phyloP scores from a whole-genome alignment of 1,140 invertebrate species.

The Tetraneura akinire region DNA sequence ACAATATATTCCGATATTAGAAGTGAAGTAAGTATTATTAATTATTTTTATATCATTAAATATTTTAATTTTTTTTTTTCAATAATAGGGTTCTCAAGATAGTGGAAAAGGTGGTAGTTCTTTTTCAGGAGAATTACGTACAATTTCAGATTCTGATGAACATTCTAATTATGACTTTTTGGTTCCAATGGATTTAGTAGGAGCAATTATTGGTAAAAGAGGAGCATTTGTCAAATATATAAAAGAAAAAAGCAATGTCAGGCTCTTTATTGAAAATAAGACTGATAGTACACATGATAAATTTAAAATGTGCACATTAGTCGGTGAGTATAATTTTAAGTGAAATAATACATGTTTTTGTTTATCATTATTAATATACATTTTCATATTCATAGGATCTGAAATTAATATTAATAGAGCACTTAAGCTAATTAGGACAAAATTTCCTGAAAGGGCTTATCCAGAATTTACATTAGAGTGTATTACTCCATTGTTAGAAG shows the following conservation, averaged over 20 bases:
- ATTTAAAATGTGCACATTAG: constrained; percentile 79
- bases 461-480: constrained; percentile 78
- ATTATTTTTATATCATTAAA: background rate
- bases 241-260: constrained; percentile 75
- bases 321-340: constrained; percentile 64
- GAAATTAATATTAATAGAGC: constrained; percentile 76
- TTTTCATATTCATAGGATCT: constrained; percentile 62
- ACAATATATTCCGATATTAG: constrained; percentile 45
- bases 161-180: constrained; percentile 63
- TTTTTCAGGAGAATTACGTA: constrained; percentile 18
- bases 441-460: constrained; percentile 78
- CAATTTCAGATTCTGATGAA: constrained; percentile 39
- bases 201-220: constrained; percentile 82
- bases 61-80: background rate
- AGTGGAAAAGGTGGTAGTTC: constrained; percentile 44
- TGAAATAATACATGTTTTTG: background rate
- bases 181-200: constrained; percentile 78
- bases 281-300: constrained; percentile 71
- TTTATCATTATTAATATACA: background rate
- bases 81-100: constrained; percentile 41
- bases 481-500: constrained; percentile 61
- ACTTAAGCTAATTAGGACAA: constrained; percentile 77
- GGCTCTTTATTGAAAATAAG: constrained; percentile 69
- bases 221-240: constrained; percentile 81
- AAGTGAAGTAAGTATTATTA: constrained; percentile 9